phyloP scores from a whole-genome alignment of 2,113 vertebrate genomes.

The Deroptyus accipitrinus region DNA sequence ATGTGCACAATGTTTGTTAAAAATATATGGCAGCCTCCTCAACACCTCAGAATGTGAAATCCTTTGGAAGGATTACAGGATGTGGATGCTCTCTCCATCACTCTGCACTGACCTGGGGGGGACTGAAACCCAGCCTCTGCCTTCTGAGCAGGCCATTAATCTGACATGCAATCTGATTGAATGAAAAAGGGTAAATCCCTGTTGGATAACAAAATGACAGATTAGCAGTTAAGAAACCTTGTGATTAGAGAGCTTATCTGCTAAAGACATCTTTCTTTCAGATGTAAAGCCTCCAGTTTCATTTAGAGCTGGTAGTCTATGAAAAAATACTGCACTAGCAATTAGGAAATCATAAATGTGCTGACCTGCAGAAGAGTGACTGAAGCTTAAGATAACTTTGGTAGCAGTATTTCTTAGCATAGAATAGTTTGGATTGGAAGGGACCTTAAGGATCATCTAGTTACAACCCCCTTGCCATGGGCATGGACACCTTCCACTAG shows the following conservation, averaged over 20 bases:
- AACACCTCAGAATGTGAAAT: not conserved
- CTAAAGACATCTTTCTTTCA: not conserved
- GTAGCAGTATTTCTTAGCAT: not conserved
- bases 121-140: not conserved
- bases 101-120: not conserved
- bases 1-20: not conserved
- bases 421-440: not conserved
- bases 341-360: not conserved
- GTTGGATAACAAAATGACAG: not conserved
- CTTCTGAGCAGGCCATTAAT: not conserved
- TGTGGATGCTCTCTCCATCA: not conserved
- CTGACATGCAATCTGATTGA: not conserved
- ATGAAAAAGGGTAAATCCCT: not conserved
- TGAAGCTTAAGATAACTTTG: not conserved
- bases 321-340: not conserved
- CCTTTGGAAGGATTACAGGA: not conserved
- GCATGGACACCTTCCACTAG: not conserved
- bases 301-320: not conserved
- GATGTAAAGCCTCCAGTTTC: not conserved
- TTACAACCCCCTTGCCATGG: not conserved
- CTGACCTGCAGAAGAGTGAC: not conserved
- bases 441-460: not conserved
- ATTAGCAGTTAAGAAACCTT: constrained; percentile 1
- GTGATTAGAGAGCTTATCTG: constrained; percentile 25
- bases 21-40: not conserved